Conservation (phyloP, 2,113 vertebrate species). For the Oncorhynchus tshawytscha region DNA sequence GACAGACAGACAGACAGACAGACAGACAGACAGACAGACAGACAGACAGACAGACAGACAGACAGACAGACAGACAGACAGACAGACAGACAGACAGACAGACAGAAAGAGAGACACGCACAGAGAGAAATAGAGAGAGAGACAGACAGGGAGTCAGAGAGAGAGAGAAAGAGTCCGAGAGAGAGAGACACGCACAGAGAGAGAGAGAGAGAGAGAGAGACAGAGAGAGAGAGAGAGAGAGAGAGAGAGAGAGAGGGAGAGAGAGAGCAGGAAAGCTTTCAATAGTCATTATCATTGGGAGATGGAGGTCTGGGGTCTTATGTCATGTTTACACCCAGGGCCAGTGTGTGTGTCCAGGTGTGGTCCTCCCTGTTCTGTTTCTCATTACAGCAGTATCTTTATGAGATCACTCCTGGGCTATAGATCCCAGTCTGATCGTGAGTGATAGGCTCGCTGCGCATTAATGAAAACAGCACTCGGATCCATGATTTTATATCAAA, state of each 20-base stretch:
- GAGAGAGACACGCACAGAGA: neutral
- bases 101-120: too few species aligned
- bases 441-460: constrained; percentile 32
- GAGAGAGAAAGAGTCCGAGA: too few species aligned
- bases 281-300: neutral
- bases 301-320: too few species aligned
- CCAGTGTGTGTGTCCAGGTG: neutral
- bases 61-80: too few species aligned
- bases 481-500: constrained; percentile 43
- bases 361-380: constrained; percentile 39
- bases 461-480: constrained; percentile 36
- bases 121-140: too few species aligned
- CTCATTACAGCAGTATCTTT: constrained; percentile 39
- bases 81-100: too few species aligned
- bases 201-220: too few species aligned
- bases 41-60: too few species aligned
- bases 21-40: too few species aligned
- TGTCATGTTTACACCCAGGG: neutral
- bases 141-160: too few species aligned
- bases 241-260: too few species aligned
- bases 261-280: neutral
- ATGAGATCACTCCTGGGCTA: constrained; percentile 35
- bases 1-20: too few species aligned
- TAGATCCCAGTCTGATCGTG: constrained; percentile 24
- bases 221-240: neutral